Base-by-base conservation (phyloP, 1,140 invertebrate species). In the Trichomalopsis sarcophagae region DNA sequence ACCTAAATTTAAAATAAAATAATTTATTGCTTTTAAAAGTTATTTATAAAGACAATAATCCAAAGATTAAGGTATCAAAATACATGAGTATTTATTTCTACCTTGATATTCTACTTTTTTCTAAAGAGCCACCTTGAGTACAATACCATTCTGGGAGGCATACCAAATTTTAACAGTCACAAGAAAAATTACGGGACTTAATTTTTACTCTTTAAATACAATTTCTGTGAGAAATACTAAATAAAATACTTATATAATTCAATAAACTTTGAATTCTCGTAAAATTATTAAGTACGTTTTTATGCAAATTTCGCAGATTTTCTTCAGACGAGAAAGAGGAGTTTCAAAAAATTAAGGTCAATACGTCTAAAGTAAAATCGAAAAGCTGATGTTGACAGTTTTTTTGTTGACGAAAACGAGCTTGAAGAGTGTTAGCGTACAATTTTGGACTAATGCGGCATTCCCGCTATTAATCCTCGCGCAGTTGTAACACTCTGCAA, bases 391-490 rank as follows among this genome's bases (percentile, higher is more conserved):
- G 21, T 13, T 74, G 11, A 36, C 13, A 21, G 62, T 17, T 40
- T 78, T 71, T 47, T 79, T 55, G 76, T 69, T 40, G 69, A 75
- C 44, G 47, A 21, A 66, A 55, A 66, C 11, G 30, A 80, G 76
- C 79, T 81, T 81, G 44, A 85, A 85, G 73, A 77, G 84, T 81
- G 73, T 68, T n/a, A 85, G 36, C 21, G 21, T 81, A 85, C 84
- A 85, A 50, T 81, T 13, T 80, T 33, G 62, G 36, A n/a, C 78
- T 80, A 44, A 84, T n/a, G 14, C 23, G 23, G 44, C 17, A 17
- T 77, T 33, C 40, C 27, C 30, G 55, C 76, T 21, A 55, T 80
- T 74, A 73, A 21, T 33, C 30, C 47, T 36, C 44, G 30, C 77
- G 77, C 77, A 55, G 47, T 77, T 62, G 21, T 81, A 77, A 74